Conservation (phyloP, 2,888 invertebrate genomes). For the Auanema sp. region DNA sequence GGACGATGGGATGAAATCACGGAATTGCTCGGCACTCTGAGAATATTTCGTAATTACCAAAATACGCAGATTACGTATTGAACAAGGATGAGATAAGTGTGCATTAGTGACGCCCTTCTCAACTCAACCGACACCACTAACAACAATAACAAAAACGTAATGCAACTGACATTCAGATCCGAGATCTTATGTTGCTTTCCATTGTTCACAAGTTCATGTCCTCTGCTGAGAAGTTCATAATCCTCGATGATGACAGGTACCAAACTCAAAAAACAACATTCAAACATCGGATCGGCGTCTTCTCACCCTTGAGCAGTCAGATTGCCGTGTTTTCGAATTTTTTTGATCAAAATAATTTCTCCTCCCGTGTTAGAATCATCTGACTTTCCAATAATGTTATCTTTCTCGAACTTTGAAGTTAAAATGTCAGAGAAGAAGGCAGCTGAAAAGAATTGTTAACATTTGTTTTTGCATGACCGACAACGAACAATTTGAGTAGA, state of each 20-base stretch:
- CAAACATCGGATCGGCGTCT: neutral
- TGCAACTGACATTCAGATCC: conserved; percentile 9
- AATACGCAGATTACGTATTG: too few relatives aligned
- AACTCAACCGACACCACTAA: too few relatives aligned
- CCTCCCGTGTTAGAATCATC: conserved; percentile 10
- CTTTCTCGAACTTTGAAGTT: neutral
- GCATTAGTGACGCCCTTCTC: too few relatives aligned
- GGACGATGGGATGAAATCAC: conserved; percentile 8
- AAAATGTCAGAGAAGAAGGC: conserved; percentile 11
- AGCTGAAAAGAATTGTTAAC: conserved; percentile 10
- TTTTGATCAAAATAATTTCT: conserved; percentile 13
- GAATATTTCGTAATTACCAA: too few relatives aligned
- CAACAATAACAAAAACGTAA: too few relatives aligned
- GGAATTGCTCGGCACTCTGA: conserved; percentile 10
- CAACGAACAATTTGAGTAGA: conserved; percentile 23
- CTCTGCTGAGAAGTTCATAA: conserved; percentile 27
- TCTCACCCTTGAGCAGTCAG: conserved; percentile 7
- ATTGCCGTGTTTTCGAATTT: neutral
- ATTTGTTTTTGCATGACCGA: neutral
- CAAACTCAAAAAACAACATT: conserved; percentile 2
- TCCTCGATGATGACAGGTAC: conserved; percentile 24
- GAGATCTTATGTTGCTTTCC: conserved; percentile 19
- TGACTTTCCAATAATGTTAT: conserved; percentile 11
- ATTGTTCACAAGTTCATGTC: conserved; percentile 15
- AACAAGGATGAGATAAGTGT: too few relatives aligned